Evolutionary conservation across 2,113 vertebrate species (phyloP).

Genomic region (Colistium nudipinnis): DNA sequence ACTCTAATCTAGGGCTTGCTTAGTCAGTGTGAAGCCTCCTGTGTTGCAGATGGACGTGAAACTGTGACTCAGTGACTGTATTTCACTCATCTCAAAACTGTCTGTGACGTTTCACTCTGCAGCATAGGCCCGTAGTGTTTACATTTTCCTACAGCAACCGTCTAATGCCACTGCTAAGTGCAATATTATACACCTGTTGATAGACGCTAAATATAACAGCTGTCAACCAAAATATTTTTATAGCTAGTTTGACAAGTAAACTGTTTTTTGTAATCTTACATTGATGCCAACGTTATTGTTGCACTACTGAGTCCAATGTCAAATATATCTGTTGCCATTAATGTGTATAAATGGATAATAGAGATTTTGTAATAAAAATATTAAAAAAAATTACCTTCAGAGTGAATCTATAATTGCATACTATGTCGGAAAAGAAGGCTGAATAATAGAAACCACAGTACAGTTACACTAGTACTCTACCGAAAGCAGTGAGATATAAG

Average conservation of each 20-base stretch:
- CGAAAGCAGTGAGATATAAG: too few species aligned
- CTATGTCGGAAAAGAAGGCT: too few species aligned
- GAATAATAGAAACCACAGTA: background rate
- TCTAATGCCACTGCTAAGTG: slow-evolving; percentile 69
- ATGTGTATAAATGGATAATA: slow-evolving; percentile 35
- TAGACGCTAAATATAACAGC: slow-evolving; percentile 44
- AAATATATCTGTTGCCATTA: slow-evolving; percentile 45
- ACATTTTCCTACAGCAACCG: slow-evolving; percentile 34
- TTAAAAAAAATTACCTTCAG: background rate
- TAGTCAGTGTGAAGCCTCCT: background rate
- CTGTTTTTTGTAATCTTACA: slow-evolving; percentile 35
- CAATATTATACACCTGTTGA: slow-evolving; percentile 66
- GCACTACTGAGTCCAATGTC: slow-evolving; percentile 29
- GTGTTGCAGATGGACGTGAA: slow-evolving; percentile 21
- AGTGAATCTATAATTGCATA: background rate
- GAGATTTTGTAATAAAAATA: slow-evolving; percentile 70
- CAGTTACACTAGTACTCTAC: background rate
- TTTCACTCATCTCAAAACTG: background rate
- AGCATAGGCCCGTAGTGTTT: slow-evolving; percentile 46
- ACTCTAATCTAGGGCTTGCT: background rate
- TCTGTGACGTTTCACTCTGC: slow-evolving; percentile 33
- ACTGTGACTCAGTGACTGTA: background rate
- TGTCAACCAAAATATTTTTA: slow-evolving; percentile 73
- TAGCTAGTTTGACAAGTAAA: slow-evolving; percentile 48
- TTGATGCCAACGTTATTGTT: slow-evolving; percentile 51